These are phyloP conservation scores for Haemorhous mexicanus DNA, from an alignment of 2,113 vertebrate genomes.

Conservation along the genomic window DNA sequence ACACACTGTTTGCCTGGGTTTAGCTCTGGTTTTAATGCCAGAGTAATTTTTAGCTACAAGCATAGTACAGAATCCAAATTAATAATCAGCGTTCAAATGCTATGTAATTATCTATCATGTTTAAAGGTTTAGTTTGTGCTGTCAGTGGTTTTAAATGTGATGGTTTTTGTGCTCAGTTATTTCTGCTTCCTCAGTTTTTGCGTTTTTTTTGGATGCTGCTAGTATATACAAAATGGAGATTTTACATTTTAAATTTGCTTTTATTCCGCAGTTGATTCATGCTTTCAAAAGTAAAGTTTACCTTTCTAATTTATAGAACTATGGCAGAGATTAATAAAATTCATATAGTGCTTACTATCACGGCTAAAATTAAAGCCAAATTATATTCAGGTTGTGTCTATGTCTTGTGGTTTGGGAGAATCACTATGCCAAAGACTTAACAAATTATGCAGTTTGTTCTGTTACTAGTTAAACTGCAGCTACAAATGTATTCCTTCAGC, in stretches of 20 bases:
- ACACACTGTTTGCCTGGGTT: not conserved
- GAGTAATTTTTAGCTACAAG: conserved; percentile 6
- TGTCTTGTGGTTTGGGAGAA: not conserved
- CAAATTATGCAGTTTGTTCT: not conserved
- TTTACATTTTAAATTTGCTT: not conserved
- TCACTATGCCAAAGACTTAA: not conserved
- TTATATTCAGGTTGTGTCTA: not conserved
- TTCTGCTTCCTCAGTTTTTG: not conserved
- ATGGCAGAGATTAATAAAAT: not conserved
- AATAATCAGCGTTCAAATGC: conserved; percentile 36
- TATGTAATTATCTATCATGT: not conserved
- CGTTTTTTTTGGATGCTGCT: not conserved
- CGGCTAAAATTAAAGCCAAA: not conserved
- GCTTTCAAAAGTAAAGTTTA: not conserved
- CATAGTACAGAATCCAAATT: conserved; percentile 6
- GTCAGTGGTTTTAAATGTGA: not conserved
- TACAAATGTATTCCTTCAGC: not conserved
- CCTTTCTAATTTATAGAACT: not conserved
- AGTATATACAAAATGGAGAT: not conserved
- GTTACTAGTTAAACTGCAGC: not conserved
- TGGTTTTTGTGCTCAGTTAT: not conserved
- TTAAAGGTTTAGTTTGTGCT: conserved; percentile 8
- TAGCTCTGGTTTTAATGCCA: conserved; percentile 34
- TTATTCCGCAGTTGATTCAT: not conserved
- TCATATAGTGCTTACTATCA: not conserved